Conservation (phyloP, 1,140 invertebrate species). For the Sipha flava region DNA sequence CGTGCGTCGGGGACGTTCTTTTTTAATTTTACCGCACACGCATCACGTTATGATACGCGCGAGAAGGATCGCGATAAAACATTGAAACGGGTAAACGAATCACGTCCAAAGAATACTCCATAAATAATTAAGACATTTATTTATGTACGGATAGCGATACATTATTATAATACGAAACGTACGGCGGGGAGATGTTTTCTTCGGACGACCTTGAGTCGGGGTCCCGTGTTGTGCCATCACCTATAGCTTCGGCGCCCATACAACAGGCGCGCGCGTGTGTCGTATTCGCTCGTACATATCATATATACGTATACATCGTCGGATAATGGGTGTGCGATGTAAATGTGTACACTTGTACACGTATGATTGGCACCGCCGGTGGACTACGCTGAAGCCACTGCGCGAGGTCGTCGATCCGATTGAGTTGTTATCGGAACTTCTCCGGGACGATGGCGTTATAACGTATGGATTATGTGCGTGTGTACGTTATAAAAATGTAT, state of each 20-base stretch:
- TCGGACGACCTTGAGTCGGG: not conserved
- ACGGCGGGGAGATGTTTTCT: not conserved
- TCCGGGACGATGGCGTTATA: not conserved
- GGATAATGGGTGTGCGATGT: too few relatives aligned
- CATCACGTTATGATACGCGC: too few relatives aligned
- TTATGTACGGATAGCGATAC: not conserved
- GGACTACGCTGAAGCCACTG: not conserved
- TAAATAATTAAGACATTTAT: constrained; percentile 7
- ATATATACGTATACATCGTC: not conserved
- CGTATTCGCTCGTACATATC: not conserved
- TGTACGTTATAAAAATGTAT: not conserved
- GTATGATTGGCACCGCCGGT: constrained; percentile 8
- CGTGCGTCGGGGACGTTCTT: too few relatives aligned
- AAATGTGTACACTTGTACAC: too few relatives aligned
- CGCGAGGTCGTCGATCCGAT: constrained; percentile 28
- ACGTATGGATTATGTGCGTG: not conserved
- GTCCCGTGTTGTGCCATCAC: not conserved
- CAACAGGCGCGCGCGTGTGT: too few relatives aligned
- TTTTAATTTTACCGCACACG: too few relatives aligned
- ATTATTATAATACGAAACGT: not conserved
- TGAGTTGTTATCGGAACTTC: constrained; percentile 10
- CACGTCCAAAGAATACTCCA: not conserved
- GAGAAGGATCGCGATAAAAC: not conserved
- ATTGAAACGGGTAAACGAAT: not conserved
- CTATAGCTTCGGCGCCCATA: too few relatives aligned